A percentile compares a stretch with the other conserved stretches of the same genome.
phyloP scores from a whole-genome alignment of 2,888 invertebrate genomes.

The Apotomis capreana region DNA sequence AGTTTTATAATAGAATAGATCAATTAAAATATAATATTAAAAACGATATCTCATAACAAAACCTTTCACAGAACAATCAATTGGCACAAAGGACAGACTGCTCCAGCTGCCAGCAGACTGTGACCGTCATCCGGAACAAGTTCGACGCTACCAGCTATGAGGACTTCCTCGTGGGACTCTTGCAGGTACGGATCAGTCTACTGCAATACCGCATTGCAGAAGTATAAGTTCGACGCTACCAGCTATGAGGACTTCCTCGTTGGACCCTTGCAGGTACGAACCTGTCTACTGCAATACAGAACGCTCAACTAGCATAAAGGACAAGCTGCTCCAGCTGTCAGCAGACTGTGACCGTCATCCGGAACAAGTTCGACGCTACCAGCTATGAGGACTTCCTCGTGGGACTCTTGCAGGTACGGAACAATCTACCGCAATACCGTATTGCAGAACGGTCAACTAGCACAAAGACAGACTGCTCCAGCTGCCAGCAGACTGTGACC shows the following conservation, averaged over 20 bases:
- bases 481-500: slow-evolving; percentile 81
- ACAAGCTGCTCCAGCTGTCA: slow-evolving; percentile 76
- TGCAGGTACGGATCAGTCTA: slow-evolving; percentile 67
- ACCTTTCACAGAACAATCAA: slow-evolving; percentile 56
- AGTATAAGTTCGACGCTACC: slow-evolving; percentile 79
- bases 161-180: slow-evolving; percentile 81
- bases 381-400: slow-evolving; percentile 83
- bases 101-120: slow-evolving; percentile 80
- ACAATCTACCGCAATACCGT: neutral
- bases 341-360: slow-evolving; percentile 76
- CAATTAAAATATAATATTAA: no score
- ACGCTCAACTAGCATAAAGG: slow-evolving; percentile 56
- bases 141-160: slow-evolving; percentile 81
- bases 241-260: slow-evolving; percentile 83
- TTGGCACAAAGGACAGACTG: slow-evolving; percentile 58
- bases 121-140: slow-evolving; percentile 77
- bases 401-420: slow-evolving; percentile 77
- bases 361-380: slow-evolving; percentile 80
- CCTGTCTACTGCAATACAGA: slow-evolving; percentile 48
- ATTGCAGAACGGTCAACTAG: slow-evolving; percentile 59
- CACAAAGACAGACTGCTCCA: slow-evolving; percentile 62
- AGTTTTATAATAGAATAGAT: no score
- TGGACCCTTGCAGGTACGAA: slow-evolving; percentile 75
- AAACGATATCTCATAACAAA: no score
- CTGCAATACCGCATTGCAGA: neutral